Base-by-base conservation (phyloP, 23 tunicate species). In the Pegea sp. region DNA sequence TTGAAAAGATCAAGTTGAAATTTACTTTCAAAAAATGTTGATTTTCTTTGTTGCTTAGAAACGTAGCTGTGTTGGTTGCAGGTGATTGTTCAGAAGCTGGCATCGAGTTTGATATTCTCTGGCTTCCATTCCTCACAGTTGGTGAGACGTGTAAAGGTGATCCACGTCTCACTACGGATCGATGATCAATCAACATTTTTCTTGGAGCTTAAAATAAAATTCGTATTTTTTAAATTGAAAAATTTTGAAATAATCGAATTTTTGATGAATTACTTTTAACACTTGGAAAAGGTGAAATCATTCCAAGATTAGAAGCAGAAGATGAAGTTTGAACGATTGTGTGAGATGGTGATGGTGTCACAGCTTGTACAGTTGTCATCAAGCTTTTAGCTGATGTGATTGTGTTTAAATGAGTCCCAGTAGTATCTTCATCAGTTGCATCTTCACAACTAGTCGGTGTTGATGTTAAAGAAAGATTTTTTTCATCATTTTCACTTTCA, bases 81-180 rank as follows among this genome's bases (percentile, higher is more conserved):
- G 71, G 74, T 5, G 69, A 62, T 31, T 54, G 69, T 24, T 56
- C 54, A 44, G 59, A 31, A 38, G 84, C 30, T 1, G 65, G 61
- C 23, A 48, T 4, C 46, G 46, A 16, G 46, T 11, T 8, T 8
- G 46, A 38, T 38, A 8, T 38, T 38, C 46, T 38, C 46, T 11
- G 46, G 49, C 46, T 20, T 28, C 13, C 32, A n/a, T n/a, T n/a
- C n/a, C n/a, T n/a, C 46, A 38, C 46, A 6, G 62, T 51, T 31
- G 71, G 86, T 56, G 62, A 48, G 29, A 49, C 53, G 4, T 55
- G 43, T 51, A 69, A 69, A 65, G 78, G 70, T 52, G 86, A 68
- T 26, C 96, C 95, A 38, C 65, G 84, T 48, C 95, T 72, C 26
- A 84, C 68, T 2, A 84, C 86, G 2, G 93, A 81, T n/a, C 93